Conservation (phyloP, 2,797 vertebrate species). For the Vipera ursinii region DNA sequence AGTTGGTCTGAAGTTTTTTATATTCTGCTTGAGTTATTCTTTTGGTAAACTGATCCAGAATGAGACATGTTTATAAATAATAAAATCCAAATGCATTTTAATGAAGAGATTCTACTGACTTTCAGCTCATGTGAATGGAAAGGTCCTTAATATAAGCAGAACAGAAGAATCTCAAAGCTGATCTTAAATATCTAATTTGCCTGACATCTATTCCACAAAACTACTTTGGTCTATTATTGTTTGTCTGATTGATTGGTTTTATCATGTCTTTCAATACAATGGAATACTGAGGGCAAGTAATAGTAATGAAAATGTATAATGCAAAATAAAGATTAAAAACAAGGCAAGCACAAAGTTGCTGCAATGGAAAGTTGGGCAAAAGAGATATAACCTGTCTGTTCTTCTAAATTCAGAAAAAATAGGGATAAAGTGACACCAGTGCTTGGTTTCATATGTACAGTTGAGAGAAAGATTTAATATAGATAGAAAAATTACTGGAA, state of each 20-base stretch:
- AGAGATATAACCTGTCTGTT: neutral
- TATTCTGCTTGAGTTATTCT: neutral
- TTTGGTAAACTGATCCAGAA: neutral
- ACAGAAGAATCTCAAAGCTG: neutral
- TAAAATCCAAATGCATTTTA: neutral
- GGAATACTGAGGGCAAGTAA: neutral
- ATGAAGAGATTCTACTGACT: neutral
- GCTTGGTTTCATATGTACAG: neutral
- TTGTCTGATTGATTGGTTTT: neutral
- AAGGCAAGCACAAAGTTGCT: neutral
- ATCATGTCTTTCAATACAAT: neutral
- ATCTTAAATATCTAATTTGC: neutral
- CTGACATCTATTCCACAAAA: neutral
- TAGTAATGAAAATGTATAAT: neutral
- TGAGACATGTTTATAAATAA: neutral
- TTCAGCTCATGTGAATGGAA: neutral
- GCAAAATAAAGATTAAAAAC: neutral
- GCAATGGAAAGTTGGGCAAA: neutral
- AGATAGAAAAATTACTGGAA: too few species aligned
- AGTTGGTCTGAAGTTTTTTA: neutral
- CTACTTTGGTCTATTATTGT: neutral
- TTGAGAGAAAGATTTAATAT: neutral
- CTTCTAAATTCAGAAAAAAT: neutral
- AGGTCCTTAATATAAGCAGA: neutral
- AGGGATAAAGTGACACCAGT: neutral